Evolutionary conservation across 2,113 vertebrate genomes (phyloP), one percentile per base, ranked within the genome.

Genomic region (Paramormyrops kingsleyae): DNA sequence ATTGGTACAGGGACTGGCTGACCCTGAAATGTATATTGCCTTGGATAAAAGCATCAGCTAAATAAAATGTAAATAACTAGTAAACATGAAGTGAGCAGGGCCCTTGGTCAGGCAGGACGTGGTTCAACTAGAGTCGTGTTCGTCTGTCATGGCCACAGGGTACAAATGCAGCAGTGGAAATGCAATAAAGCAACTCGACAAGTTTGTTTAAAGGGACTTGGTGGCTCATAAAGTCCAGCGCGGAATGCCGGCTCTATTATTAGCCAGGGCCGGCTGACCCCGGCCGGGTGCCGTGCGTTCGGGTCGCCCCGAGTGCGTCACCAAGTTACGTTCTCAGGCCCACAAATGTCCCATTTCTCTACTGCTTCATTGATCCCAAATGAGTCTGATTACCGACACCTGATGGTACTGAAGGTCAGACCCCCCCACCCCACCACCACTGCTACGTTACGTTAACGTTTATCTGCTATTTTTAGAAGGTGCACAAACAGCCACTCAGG

Each of bases 231-330:
- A 90, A 86, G 59, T 88, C 50, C 27, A 27, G 66, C 0, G 52
- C 53, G 46, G 87, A 86, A 42, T 77, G 50, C 52, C 70, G 52
- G 44, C 39, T 35, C 77, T 89, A 87, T 91, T 90, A 90, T 89
- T 91, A 91, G 88, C 42, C 27, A 31, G 12, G 27, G 10, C 12
- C 35, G 27, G 2, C n/a, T 70, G 35, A 35, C 27, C 27, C 27
- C 31, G 15, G 31, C 31, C 13, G 70, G 70, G 70, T 17, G 12
- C 15, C 31, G 15, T 15, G 27, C 31, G 4, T 15, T 39, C 35
- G 15, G 70, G 70, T 77, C 13, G 5, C 31, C 12, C 35, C 15
- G 13, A 77, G 1, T 39, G 70, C 5, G 70, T 77, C 70, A 19
- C 35, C 9, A 8, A 17, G 70, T 17, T 39, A 19, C 6, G 70